A percentile compares a stretch with the other conserved stretches of the same genome.
Evolutionary conservation across 2,113 vertebrate genomes (phyloP).

Genomic region (Apodemus speciosus): DNA sequence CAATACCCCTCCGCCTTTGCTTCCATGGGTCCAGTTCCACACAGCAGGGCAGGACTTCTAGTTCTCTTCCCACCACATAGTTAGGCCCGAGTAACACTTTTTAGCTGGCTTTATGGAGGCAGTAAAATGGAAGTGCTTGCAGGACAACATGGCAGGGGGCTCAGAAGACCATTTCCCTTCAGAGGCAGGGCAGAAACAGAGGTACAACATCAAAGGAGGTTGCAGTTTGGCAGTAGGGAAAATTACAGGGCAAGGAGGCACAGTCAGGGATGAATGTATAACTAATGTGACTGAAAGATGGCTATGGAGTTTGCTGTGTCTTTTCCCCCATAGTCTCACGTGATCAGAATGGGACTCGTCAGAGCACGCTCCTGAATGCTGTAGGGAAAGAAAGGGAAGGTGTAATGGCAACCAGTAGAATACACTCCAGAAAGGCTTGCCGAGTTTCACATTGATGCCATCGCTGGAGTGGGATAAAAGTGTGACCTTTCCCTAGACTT

Average conservation of each 20-base stretch:
- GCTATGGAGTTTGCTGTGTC: background rate
- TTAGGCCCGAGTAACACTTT: no score
- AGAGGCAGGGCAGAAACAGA: background rate
- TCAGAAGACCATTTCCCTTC: background rate
- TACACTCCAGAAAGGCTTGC: background rate
- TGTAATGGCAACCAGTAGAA: background rate
- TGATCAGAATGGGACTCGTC: background rate
- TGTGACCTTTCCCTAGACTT: no score
- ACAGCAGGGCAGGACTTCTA: background rate
- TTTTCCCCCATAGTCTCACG: background rate
- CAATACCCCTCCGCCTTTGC: background rate
- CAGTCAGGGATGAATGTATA: background rate
- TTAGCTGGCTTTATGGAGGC: background rate
- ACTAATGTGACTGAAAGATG: background rate
- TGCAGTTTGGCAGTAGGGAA: background rate
- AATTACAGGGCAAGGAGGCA: background rate
- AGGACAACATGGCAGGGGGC: background rate
- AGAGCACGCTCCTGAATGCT: background rate
- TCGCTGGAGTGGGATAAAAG: no score
- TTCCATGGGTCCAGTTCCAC: background rate
- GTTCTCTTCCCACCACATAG: background rate
- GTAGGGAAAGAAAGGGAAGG: background rate
- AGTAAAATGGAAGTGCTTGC: background rate
- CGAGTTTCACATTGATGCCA: fast-evolving
- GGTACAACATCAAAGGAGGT: background rate